phyloP scores from a whole-genome alignment of 2,113 vertebrate genomes.

The Nesogale talazaci region DNA sequence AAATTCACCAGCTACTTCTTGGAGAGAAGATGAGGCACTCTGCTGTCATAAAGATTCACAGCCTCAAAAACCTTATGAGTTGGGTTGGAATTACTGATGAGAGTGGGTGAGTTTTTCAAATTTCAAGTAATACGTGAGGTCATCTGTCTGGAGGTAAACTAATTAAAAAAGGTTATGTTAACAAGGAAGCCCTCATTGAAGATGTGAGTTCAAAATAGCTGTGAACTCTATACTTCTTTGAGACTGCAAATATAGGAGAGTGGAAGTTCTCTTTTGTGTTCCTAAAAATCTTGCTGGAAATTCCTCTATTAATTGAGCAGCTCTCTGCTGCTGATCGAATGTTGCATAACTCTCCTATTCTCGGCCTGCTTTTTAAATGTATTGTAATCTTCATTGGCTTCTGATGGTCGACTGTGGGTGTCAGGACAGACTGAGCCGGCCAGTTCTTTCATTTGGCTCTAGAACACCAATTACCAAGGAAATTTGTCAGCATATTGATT shows the following conservation, averaged over 20 bases:
- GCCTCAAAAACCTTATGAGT: too few species aligned
- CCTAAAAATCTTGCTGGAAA: constrained; percentile 42
- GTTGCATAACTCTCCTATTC: not conserved
- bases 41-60: too few species aligned
- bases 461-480: not conserved
- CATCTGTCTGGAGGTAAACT: constrained; percentile 17
- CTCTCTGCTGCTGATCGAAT: constrained; percentile 16
- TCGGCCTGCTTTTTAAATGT: constrained; percentile 41
- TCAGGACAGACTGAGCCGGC: not conserved
- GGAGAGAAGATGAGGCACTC: too few species aligned
- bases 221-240: not conserved
- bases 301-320: constrained; percentile 36
- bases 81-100: too few species aligned
- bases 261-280: constrained; percentile 52
- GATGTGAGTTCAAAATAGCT: not conserved
- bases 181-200: not conserved
- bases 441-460: not conserved
- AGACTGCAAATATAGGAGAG: constrained; percentile 20
- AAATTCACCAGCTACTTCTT: too few species aligned
- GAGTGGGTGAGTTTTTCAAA: not conserved
- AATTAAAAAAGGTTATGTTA: not conserved
- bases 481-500: not conserved
- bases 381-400: not conserved
- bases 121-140: not conserved
- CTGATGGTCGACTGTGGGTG: not conserved